Evolutionary conservation across 2,888 invertebrate genomes (phyloP).

Genomic region (Xanthia togata): DNA sequence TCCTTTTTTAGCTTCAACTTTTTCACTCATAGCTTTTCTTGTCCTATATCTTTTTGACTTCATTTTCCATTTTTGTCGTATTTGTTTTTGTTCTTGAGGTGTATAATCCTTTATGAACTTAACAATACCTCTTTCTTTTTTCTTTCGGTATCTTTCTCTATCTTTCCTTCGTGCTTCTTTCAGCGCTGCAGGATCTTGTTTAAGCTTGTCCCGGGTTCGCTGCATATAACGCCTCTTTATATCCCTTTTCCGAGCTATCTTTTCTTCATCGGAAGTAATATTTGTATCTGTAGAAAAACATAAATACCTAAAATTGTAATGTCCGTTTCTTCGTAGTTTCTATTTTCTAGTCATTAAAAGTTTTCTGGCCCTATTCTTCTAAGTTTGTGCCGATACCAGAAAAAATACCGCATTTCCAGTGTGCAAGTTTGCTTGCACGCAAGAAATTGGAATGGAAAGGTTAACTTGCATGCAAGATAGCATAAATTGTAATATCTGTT

Average conservation of each 20-base stretch:
- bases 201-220: not conserved
- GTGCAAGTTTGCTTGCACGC: no score
- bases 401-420: no score
- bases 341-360: not conserved
- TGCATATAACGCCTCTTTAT: not conserved
- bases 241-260: not conserved
- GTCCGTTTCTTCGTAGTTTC: not conserved
- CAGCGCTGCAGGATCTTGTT: conserved; percentile 1
- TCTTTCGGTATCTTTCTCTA: not conserved
- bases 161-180: not conserved
- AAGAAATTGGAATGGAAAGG: no score
- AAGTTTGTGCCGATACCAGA: no score
- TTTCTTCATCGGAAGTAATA: not conserved
- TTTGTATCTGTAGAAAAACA: not conserved
- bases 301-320: not conserved
- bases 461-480: no score
- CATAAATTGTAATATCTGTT: no score
- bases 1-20: not conserved
- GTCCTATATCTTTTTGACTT: not conserved
- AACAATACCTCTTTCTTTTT: not conserved
- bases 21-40: not conserved
- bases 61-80: not conserved
- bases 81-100: not conserved
- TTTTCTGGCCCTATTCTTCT: no score
- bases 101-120: not conserved